Evolutionary conservation across 1,140 invertebrate genomes (phyloP), one percentile per base, ranked within the genome.

Genomic region (Drosophila miranda): DNA sequence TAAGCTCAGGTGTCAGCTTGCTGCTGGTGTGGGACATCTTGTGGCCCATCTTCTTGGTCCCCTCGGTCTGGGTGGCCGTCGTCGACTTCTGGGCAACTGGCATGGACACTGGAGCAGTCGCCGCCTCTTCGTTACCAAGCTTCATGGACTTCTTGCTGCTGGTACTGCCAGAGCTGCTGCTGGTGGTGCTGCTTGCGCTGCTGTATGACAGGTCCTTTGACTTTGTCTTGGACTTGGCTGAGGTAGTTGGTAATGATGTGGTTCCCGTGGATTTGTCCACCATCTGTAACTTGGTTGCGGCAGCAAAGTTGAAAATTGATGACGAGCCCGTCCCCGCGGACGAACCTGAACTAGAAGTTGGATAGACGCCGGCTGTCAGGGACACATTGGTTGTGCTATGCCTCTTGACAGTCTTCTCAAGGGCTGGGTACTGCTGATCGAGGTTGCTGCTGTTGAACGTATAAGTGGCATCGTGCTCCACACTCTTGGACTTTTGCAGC

Each of bases 331-430:
- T 45, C 11, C 51, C 19, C 4, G 41, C 28, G 2, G 57, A 19
- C 14, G n/a, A 38, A 19, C 9, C 38, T 14, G 21, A 60, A 30
- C 5, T 9, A 4, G 34, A 1, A 0, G 34, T 1, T 38, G 34
- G 11, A 38, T 11, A 38, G 6, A 46, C 54, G 9, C 54, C 30
- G 1, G 53, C 8, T 7, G 75, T 43, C 23, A 72, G 19, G 13
- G 77, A 73, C 3, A 87, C 86, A 71, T 89, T 88, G 11, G 72
- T 79, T n/a, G 80, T 60, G 38, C 88, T 90, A 28, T 91, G 90
- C 23, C 90, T 73, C 71, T 91, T 91, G 0, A 91, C 84, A 0
- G 90, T 91, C 75, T 90, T 91, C 60, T 90, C 90, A 45, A 91
- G 57, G 26, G 89, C 90, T 11, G 90, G 90, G 73, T 91, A 91